Conservation (phyloP, 2,888 invertebrate species). For the Piscicola geometra region DNA sequence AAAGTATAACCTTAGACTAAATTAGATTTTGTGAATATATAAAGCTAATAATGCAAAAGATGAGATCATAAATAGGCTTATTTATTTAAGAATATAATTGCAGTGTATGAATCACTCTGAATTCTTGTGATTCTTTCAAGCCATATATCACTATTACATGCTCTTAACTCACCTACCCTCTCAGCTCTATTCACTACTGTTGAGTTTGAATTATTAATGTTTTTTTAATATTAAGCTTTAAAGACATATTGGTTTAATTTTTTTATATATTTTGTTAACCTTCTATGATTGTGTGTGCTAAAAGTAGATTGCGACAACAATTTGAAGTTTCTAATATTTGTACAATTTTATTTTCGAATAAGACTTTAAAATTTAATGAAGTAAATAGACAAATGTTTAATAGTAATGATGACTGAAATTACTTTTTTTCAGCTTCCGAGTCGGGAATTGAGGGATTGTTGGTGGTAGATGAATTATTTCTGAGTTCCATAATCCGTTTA, state of each 20-base stretch:
- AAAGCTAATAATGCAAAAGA: not conserved
- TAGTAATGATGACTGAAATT: not conserved
- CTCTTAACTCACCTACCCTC: not conserved
- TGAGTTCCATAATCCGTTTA: constrained; percentile 18
- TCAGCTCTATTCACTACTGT: not conserved
- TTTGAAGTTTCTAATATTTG: too few species aligned
- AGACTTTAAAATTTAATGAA: too few species aligned
- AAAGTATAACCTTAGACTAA: too few species aligned
- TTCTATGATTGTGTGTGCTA: too few species aligned
- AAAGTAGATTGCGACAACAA: too few species aligned
- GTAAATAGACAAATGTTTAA: too few species aligned
- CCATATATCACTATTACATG: constrained; percentile 7
- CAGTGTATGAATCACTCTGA: not conserved
- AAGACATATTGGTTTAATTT: too few species aligned
- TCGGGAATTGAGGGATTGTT: not conserved
- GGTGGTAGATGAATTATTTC: not conserved
- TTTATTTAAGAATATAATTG: constrained; percentile 9
- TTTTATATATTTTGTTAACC: too few species aligned
- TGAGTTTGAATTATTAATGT: too few species aligned
- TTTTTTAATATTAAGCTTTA: too few species aligned
- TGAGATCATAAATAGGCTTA: not conserved
- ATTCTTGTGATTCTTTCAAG: not conserved
- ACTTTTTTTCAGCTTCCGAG: not conserved
- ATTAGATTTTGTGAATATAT: too few species aligned
- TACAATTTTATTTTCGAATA: too few species aligned